phyloP scores from a whole-genome alignment of 2,888 invertebrate genomes.

The Eumerus sabulonum region DNA sequence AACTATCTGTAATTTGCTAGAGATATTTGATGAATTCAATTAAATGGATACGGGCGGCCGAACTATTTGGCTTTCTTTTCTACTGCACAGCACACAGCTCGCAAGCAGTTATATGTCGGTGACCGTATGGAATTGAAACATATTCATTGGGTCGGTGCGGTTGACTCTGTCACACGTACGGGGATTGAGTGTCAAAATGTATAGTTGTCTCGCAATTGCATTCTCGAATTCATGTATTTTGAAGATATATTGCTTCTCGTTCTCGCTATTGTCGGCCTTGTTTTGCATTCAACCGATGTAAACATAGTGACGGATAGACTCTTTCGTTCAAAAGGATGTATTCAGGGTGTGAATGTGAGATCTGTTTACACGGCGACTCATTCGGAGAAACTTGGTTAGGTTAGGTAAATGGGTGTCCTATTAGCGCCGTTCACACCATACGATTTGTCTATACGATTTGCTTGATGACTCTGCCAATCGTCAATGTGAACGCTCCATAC shows the following conservation, averaged over 20 bases:
- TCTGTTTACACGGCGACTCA: too few species aligned
- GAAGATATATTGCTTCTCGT: not conserved
- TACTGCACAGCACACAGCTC: constrained; percentile 33
- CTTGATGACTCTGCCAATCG: too few species aligned
- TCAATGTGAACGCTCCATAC: too few species aligned
- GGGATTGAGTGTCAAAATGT: not conserved
- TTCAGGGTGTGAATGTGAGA: too few species aligned
- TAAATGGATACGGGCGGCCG: constrained; percentile 26
- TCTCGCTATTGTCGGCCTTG: constrained; percentile 33
- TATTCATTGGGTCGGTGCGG: constrained; percentile 18
- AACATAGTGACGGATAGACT: constrained; percentile 11
- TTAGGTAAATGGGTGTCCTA: too few species aligned
- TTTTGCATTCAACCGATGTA: constrained; percentile 56
- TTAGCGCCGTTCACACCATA: too few species aligned
- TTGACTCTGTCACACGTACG: constrained; percentile 22
- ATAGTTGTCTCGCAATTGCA: constrained; percentile 15
- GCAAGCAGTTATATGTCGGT: constrained; percentile 46
- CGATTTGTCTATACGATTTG: too few species aligned
- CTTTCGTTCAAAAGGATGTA: too few species aligned
- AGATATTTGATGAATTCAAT: constrained; percentile 48
- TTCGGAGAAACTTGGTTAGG: too few species aligned
- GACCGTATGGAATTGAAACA: constrained; percentile 39
- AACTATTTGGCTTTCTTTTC: constrained; percentile 63
- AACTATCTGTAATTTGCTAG: constrained; percentile 18
- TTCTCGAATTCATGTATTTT: constrained; percentile 21